Base-by-base conservation (phyloP, 2,888 invertebrate genomes). In the Ditula angustiorana region DNA sequence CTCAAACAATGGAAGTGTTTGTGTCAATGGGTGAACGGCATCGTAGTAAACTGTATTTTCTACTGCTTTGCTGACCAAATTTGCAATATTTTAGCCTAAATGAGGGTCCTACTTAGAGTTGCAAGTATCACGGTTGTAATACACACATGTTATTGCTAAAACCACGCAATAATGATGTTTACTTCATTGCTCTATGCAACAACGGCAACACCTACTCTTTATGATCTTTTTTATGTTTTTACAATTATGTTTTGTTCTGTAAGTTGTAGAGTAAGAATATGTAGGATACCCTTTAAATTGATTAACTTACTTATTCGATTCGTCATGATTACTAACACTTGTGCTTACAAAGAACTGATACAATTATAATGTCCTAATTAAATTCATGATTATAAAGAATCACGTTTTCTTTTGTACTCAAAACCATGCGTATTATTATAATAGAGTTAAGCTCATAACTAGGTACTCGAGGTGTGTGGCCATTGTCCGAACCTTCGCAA, bases 381-480 rank as follows among this genome's bases (percentile, higher is more conserved):
- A 21, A 49, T 21, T 41, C 47, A 56, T 56, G 56, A 62, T 47
- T 53, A 28, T 50, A 64, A 52, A 46, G 19, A 53, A 59, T 59
- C 64, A 59, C 2, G 58, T 30, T 49, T 50, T 47, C 58, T 64
- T 64, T 64, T 59, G 46, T 64, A 47, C 37, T 59, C 53, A 53
- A 49, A 47, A 28, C 35, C 28, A 33, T 30, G 35, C 41, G 26
- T 50, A 37, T n/a, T 37, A n/a, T 46, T 11, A 11, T 33, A 55
- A 46, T 53, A 26, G 49, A 57, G 64, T 64, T 37, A 41, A 68
- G 69, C 19, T 57, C 57, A 44, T 56, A n/a, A n/a, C n/a, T n/a
- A n/a, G n/a, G n/a, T n/a, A 58, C 57, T 52, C 76, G 74, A 75
- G 75, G 77, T 80, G 80, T 80, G 80, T 79, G 80, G 79, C 75